Conservation (phyloP, 2,113 vertebrate species). For the Vombatus ursinus region DNA sequence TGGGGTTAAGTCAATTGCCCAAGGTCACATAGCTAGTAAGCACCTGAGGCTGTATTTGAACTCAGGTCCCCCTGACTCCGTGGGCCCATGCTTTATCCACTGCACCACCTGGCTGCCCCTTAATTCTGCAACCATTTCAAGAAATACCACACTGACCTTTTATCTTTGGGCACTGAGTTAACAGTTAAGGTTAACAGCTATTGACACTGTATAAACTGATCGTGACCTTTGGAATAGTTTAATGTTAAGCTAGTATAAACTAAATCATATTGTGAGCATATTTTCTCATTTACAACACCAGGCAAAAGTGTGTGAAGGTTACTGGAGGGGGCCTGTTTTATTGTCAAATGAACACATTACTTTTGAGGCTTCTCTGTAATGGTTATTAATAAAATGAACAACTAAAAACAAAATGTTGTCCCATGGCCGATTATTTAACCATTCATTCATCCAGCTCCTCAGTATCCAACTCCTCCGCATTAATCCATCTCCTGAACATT, state of each 20-base stretch:
- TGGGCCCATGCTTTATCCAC: too few relatives aligned
- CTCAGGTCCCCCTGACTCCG: too few relatives aligned
- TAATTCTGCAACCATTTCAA: not conserved
- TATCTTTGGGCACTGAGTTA: not conserved
- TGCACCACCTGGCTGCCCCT: too few relatives aligned
- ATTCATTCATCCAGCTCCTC: slow-evolving; percentile 2
- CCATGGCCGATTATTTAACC: not conserved
- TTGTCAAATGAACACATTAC: not conserved
- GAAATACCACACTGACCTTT: too few relatives aligned
- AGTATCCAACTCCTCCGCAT: too few relatives aligned
- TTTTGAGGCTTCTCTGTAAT: slow-evolving; percentile 16
- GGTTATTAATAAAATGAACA: slow-evolving; percentile 23
- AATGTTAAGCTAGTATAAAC: not conserved
- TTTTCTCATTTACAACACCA: not conserved
- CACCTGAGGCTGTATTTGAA: too few relatives aligned
- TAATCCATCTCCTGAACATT: slow-evolving; percentile 22
- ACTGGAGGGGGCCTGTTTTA: too few relatives aligned
- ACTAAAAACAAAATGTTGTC: slow-evolving; percentile 44
- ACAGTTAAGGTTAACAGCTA: too few relatives aligned
- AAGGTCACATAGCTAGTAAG: too few relatives aligned
- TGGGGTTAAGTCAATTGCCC: too few relatives aligned
- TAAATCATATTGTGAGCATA: not conserved
- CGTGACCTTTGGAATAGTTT: not conserved
- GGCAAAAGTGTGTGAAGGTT: not conserved
- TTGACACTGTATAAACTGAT: too few relatives aligned